Evolutionary conservation across 2,113 vertebrate genomes (phyloP).

Genomic region (Chinchilla lanigera): DNA sequence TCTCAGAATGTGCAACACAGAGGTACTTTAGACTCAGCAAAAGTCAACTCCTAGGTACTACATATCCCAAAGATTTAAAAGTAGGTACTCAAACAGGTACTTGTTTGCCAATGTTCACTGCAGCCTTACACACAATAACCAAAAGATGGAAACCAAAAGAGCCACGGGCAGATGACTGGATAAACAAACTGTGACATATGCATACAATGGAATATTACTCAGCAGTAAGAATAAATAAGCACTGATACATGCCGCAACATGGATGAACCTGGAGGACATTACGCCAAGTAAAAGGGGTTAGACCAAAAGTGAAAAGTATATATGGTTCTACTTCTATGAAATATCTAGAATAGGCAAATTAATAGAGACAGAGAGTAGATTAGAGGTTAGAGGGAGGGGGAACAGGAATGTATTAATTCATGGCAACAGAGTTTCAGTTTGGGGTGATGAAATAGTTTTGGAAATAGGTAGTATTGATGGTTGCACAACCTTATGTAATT

Average conservation of each 20-base stretch:
- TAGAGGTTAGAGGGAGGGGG: neutral
- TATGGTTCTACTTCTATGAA: neutral
- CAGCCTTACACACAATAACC: neutral
- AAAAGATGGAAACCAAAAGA: neutral
- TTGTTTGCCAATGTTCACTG: neutral
- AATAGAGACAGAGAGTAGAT: neutral
- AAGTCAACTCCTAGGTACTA: constrained; percentile 31
- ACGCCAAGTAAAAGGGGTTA: neutral
- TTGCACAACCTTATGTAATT: neutral
- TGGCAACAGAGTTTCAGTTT: neutral
- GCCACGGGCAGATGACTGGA: neutral
- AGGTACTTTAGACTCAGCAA: neutral
- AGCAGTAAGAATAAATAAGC: neutral
- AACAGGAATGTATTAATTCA: neutral
- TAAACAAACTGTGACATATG: neutral
- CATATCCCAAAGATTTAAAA: neutral
- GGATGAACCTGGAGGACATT: neutral
- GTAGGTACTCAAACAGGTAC: neutral
- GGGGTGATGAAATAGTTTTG: neutral
- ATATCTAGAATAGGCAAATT: neutral
- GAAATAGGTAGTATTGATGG: neutral
- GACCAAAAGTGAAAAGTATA: neutral
- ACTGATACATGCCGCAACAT: neutral
- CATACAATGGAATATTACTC: neutral
- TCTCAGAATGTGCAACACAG: constrained; percentile 41